Percentiles rank a stretch among this genome's conserved stretches.
These are phyloP conservation scores for Agrochola litura DNA, from an alignment of 2,888 invertebrate genomes.

Conservation along the genomic window DNA sequence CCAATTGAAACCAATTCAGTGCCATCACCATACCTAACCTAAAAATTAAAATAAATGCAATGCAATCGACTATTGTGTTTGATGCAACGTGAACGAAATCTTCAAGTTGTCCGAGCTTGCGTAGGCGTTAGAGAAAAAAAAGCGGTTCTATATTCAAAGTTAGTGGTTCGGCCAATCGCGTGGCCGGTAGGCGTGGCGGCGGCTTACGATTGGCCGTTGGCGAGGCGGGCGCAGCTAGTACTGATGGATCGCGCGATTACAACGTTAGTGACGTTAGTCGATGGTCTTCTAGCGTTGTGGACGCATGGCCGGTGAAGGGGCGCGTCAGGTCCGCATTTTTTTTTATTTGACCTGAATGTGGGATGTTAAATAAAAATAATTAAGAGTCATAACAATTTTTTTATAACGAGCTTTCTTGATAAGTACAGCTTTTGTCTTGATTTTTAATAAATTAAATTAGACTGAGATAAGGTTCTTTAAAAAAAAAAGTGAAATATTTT, in stretches of 20 bases:
- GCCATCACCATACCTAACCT: conserved; percentile 40
- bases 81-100: conserved; percentile 68
- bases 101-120: conserved; percentile 77
- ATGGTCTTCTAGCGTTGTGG: conserved; percentile 65
- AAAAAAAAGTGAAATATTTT: not conserved
- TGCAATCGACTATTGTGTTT: conserved; percentile 64
- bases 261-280: conserved; percentile 77
- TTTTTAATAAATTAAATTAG: not conserved
- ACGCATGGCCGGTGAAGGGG: conserved; percentile 37
- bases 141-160: conserved; percentile 90
- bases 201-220: conserved; percentile 81
- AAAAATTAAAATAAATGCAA: conserved; percentile 60
- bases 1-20: conserved; percentile 48
- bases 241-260: conserved; percentile 84
- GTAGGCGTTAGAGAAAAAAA: conserved; percentile 90
- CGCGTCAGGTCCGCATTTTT: not conserved
- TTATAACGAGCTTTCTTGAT: not conserved
- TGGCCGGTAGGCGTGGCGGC: conserved; percentile 86
- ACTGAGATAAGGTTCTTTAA: no score
- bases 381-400: not conserved
- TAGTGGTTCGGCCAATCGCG: conserved; percentile 84
- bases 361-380: not conserved
- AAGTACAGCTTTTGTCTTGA: not conserved
- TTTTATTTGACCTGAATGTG: not conserved
- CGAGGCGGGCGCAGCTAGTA: conserved; percentile 70